Percentiles rank a stretch among this genome's conserved stretches.
Conservation (phyloP, 1,140 invertebrate species). For the Lasaia peninsularis region DNA sequence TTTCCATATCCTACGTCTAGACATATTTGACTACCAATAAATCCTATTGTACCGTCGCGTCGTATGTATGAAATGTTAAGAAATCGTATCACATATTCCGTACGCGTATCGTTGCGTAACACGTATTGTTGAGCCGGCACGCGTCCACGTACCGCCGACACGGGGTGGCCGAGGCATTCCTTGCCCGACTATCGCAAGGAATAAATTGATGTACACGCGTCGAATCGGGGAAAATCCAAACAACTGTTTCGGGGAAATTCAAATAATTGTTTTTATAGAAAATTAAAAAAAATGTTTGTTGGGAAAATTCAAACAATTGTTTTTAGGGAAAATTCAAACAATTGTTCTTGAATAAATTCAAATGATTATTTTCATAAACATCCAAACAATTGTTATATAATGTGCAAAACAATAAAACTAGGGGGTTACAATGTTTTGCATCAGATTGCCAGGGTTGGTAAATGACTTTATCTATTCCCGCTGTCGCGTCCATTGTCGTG, state of each 20-base stretch:
- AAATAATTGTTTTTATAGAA: too few relatives aligned
- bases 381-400: too few relatives aligned
- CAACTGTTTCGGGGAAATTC: background rate
- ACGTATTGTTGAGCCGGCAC: conserved; percentile 27
- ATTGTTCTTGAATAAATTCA: too few relatives aligned
- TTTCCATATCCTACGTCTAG: conserved; percentile 22
- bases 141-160: conserved; percentile 21
- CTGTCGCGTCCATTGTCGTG: too few relatives aligned
- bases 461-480: too few relatives aligned
- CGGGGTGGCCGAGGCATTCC: conserved; percentile 20
- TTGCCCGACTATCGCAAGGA: conserved; percentile 4
- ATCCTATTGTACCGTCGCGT: conserved; percentile 22
- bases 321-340: background rate
- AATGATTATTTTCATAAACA: too few relatives aligned
- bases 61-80: conserved; percentile 32
- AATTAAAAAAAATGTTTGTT: too few relatives aligned
- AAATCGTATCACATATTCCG: conserved; percentile 33
- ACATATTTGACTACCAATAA: conserved; percentile 35
- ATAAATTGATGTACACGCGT: conserved; percentile 4
- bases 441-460: too few relatives aligned
- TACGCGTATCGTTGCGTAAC: conserved; percentile 33
- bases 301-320: background rate
- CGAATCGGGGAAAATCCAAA: background rate
- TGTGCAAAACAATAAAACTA: too few relatives aligned
- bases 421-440: too few relatives aligned